Base-by-base conservation (phyloP, 2,888 invertebrate species). In the Digitonthophagus gazella region DNA sequence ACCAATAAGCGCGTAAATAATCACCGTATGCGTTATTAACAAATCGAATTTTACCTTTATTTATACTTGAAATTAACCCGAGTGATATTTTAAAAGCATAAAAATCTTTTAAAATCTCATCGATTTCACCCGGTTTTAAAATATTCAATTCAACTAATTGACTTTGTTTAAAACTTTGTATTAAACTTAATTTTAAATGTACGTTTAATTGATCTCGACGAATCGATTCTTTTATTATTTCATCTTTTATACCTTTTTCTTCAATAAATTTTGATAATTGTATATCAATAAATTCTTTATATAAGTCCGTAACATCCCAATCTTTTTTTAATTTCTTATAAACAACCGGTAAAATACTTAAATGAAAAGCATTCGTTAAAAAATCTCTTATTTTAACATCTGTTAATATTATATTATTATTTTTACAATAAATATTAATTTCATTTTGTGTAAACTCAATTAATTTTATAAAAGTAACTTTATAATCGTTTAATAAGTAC, bases 1-100 rank as follows among this genome's bases (percentile, higher is more conserved):
- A 61, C 61, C 61, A 61, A 19, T 61, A 6, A 5, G 61, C 61
- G 16, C 19, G 18, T 18, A 61, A 18, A 18, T 19, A 61, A 19
- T 61, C 61, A 19, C 18, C 15, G 20, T 18, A 61, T 19, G 19
- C 18, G 20, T 19, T 19, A 18, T 61, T 16, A 8, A 61, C 61
- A 19, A 61, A 61, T 16, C 28, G 6, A 8, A 11, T 11, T 6
- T 8, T 44, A 6, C 28, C 28, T 44, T 44, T 44, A 44, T 44
- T 44, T 8, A 44, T 44, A 44, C 28, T 44, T 44, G 28, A 44
- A 11, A 44, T 44, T 44, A 44, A 44, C 3, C 28, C 28, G 11
- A 44, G 28, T 8, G 28, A 44, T 44, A 44, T 44, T 44, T 44
- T 44, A 44, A 11, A 44, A n/a, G n/a, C n/a, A 11, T 3, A 11